Evolutionary conservation across 1,140 invertebrate genomes (phyloP), one percentile per base, ranked within the genome.

Genomic region (Drosophila quadrilineata): DNA sequence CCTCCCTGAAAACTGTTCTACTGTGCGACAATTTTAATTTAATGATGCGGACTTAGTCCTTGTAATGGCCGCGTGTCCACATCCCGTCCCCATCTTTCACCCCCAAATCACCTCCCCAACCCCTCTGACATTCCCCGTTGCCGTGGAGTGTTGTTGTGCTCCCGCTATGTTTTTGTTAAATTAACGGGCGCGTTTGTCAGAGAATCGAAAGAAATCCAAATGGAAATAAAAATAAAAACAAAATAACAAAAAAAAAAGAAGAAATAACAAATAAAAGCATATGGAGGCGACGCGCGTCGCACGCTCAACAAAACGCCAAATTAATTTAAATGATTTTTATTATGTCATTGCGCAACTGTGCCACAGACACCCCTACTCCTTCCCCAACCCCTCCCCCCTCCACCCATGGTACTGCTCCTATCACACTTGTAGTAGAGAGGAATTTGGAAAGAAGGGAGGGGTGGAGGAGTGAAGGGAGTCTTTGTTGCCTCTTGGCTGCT

Each of bases 301-400:
- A 38, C 46, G 43, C 53, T 24, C 54, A 59, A 71, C 62, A 82
- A n/a, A n/a, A 73, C 73, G 63, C 65, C 56, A 82, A 85, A 85
- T 85, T 85, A 85, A 85, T 85, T 85, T 85, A 85, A 85, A 85
- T 85, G 75, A 85, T 79, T 85, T 85, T 85, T 85, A 85, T 85
- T 71, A 85, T 85, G 79, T 85, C 79, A 86, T 85, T 85, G 72
- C 72, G 77, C 72, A 80, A 76, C 76, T 84, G 77, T 69, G 77
- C 52, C 76, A 56, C n/a, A n/a, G n/a, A 66, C 28, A 26, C 12
- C 24, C 6, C 33, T 26, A 14, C 2, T 3, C 12, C 2, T 14
- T 3, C 14, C 3, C 16, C 35, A 6, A 14, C 2, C 35, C 8
- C 2, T n/a, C 2, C 8, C 0, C 14, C 9, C 9, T 21, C 36